These are phyloP conservation scores for Penaeus indicus DNA, from an alignment of 1,140 invertebrate genomes.

Conservation along the genomic window DNA sequence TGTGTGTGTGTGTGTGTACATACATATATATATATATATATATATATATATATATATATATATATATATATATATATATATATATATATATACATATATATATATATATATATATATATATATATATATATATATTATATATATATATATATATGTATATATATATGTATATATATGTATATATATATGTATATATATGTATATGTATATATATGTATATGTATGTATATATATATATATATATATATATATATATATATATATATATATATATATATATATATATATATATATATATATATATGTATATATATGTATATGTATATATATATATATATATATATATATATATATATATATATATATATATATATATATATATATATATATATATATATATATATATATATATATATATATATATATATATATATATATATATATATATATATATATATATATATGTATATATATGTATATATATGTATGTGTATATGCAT, in stretches of 20 bases:
- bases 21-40: too few species aligned
- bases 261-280: background rate
- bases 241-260: background rate
- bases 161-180: too few species aligned
- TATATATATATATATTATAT: too few species aligned
- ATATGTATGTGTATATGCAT: conserved; percentile 12
- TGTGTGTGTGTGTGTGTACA: too few species aligned
- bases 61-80: too few species aligned
- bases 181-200: background rate
- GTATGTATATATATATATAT: background rate
- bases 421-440: conserved; percentile 14
- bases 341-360: background rate
- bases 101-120: too few species aligned
- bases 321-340: background rate
- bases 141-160: too few species aligned
- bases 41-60: too few species aligned
- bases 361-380: conserved; percentile 3
- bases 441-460: conserved; percentile 33
- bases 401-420: conserved; percentile 17
- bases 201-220: background rate
- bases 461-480: background rate
- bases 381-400: conserved; percentile 6
- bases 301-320: background rate
- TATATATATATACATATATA: too few species aligned
- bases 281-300: background rate